phyloP scores from a whole-genome alignment of 1,140 invertebrate species.

The Zaprionus lachaisei region DNA sequence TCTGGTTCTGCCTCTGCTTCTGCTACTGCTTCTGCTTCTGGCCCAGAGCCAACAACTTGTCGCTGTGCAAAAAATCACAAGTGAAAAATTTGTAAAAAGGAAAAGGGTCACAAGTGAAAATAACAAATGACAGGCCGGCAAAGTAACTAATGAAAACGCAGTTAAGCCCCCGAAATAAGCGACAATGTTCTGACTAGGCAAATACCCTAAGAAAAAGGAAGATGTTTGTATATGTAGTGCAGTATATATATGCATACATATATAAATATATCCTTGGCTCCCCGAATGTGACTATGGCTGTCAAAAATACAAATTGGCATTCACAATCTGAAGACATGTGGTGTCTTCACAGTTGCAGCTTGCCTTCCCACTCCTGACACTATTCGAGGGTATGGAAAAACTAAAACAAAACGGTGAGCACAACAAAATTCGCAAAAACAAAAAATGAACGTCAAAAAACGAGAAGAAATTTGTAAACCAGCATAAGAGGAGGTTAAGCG shows the following conservation, averaged over 20 bases:
- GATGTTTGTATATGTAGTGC: no score
- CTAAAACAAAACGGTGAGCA: constrained; percentile 27
- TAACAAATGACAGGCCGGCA: constrained; percentile 43
- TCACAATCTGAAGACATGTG: not conserved
- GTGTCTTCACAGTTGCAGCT: not conserved
- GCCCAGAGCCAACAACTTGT: constrained; percentile 39
- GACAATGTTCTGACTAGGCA: not conserved
- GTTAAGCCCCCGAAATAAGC: not conserved
- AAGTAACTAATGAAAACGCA: constrained; percentile 41
- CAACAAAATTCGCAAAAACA: constrained; percentile 27
- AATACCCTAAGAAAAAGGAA: not conserved
- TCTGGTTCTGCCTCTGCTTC: not conserved
- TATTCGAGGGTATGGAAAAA: constrained; percentile 23
- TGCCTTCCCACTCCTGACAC: not conserved
- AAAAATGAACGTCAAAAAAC: constrained; percentile 1
- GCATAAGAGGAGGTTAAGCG: constrained; percentile 9
- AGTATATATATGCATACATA: no score
- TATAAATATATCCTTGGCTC: no score
- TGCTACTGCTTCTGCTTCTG: constrained; percentile 4
- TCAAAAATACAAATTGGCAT: not conserved
- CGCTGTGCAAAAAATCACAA: constrained; percentile 23
- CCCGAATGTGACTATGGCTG: no score
- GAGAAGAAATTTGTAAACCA: constrained; percentile 35
- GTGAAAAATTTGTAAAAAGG: constrained; percentile 26
- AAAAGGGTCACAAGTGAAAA: constrained; percentile 43